Conservation (phyloP, 1,140 invertebrate species). For the Nasonia vitripennis region DNA sequence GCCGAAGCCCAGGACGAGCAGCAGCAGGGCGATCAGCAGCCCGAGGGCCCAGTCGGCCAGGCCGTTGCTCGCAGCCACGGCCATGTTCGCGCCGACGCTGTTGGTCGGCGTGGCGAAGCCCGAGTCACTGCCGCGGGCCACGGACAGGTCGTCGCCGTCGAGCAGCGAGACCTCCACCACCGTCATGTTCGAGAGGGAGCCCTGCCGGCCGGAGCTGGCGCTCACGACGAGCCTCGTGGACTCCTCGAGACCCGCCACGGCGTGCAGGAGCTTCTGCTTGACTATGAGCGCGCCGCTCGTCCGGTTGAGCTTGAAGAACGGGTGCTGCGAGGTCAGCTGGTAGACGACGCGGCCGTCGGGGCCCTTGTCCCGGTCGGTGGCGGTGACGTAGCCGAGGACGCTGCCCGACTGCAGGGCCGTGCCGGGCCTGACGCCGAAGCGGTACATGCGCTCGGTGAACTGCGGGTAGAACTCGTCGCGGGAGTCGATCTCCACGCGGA, state of each 20-base stretch:
- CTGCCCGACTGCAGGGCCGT: constrained; percentile 82
- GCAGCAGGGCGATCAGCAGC: constrained; percentile 86
- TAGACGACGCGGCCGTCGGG: constrained; percentile 94
- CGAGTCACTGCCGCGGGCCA: constrained; percentile 78
- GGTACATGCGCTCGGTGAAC: constrained; percentile 91
- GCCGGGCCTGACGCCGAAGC: constrained; percentile 85
- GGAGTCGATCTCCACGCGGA: constrained; percentile 91
- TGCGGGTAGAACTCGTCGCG: constrained; percentile 94
- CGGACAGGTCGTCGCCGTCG: constrained; percentile 72
- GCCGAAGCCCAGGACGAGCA: constrained; percentile 88
- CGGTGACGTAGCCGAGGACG: constrained; percentile 89
- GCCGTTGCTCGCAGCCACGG: constrained; percentile 79
- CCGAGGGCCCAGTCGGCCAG: constrained; percentile 91
- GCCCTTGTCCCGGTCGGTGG: constrained; percentile 93
- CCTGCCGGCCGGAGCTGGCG: constrained; percentile 90
- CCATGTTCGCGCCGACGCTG: constrained; percentile 68
- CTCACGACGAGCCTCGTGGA: constrained; percentile 85
- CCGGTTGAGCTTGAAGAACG: constrained; percentile 93
- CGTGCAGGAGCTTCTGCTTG: constrained; percentile 83
- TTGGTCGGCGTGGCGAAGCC: constrained; percentile 82
- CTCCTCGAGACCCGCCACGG: constrained; percentile 77
- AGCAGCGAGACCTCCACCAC: constrained; percentile 90
- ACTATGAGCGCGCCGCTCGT: constrained; percentile 91
- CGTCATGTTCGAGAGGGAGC: constrained; percentile 89
- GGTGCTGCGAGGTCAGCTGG: constrained; percentile 87